Evolutionary conservation across 92 coral and sea anemone species (phyloP), one percentile per base, ranked within the genome.

Genomic region (Siderastrea siderea): DNA sequence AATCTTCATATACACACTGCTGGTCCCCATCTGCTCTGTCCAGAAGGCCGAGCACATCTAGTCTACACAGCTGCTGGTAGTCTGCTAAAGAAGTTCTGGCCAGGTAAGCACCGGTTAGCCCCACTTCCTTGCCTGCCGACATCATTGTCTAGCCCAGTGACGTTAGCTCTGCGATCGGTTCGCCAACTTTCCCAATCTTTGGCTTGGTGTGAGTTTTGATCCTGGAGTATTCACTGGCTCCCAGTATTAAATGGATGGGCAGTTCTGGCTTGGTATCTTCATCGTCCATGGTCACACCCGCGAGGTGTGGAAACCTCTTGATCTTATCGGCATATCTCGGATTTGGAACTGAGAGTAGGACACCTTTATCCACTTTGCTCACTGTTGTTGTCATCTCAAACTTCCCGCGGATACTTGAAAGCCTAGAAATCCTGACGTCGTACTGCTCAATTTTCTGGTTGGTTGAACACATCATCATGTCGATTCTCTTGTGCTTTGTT

Each of bases 201-300:
- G 90, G 91, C 53, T 76, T 53, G 4, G 86, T 84, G 66, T 80
- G 64, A 57, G 90, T 92, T 69, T 92, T 92, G 45, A 92, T 82
- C 64, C 86, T 75, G 19, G 92, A 84, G 86, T 89, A 93, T 11
- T 89, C 89, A 74, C 95, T 86, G 17, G 93, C 91, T 60, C 93
- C 86, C 60, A 89, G 93, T 44, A 93, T 89, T 44, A 89, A 57
- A 66, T 92, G 95, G 15, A 84, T 54, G 17, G 83, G 92, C 49
- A 92, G 83, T 75, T 77, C 83, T 0, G 13, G 55, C 85, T 78
- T 88, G 9, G 85, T 79, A 59, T 84, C 86, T 3, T 83, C 81
- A 47, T 92, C 90, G 26, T 88, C 82, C 84, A 92, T 88, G 52
- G 26, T 49, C 60, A 89, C 88, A 2, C 92, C 87, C 80, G 79